Conservation (phyloP, 2,113 vertebrate genomes). For the Chloroceryle aenea region DNA sequence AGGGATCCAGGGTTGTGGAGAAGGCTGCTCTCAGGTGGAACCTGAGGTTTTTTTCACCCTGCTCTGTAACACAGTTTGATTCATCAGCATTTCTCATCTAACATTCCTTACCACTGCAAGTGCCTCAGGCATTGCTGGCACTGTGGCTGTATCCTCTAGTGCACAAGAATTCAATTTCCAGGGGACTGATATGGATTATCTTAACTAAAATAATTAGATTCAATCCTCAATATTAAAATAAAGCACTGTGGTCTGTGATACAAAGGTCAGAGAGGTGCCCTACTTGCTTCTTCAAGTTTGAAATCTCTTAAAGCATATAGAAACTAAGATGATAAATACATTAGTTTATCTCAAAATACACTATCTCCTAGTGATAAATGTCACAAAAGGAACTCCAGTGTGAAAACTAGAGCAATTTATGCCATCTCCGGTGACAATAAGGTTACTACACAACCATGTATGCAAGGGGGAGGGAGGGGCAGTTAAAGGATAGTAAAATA, state of each 20-base stretch:
- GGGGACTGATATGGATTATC: neutral
- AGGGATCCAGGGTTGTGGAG: neutral
- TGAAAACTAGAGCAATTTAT: neutral
- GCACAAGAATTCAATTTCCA: constrained; percentile 19
- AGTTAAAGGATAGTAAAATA: constrained; percentile 21
- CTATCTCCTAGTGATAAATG: neutral
- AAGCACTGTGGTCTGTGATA: neutral
- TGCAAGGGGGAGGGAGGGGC: neutral
- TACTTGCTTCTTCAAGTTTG: neutral
- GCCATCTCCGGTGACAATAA: neutral
- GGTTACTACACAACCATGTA: neutral
- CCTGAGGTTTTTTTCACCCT: neutral
- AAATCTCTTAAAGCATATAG: neutral
- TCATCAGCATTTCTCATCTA: neutral
- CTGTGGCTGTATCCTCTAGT: neutral
- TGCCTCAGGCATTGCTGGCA: constrained; percentile 25
- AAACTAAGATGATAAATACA: neutral
- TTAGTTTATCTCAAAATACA: neutral
- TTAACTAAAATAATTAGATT: constrained; percentile 6
- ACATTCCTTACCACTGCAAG: neutral
- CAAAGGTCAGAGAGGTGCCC: neutral
- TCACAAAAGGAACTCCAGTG: neutral
- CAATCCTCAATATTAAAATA: neutral
- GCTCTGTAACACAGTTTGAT: neutral
- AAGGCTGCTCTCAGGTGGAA: neutral